These are phyloP conservation scores for Carcharodon carcharias DNA, from an alignment of 2,797 vertebrate species.

Conservation along the genomic window DNA sequence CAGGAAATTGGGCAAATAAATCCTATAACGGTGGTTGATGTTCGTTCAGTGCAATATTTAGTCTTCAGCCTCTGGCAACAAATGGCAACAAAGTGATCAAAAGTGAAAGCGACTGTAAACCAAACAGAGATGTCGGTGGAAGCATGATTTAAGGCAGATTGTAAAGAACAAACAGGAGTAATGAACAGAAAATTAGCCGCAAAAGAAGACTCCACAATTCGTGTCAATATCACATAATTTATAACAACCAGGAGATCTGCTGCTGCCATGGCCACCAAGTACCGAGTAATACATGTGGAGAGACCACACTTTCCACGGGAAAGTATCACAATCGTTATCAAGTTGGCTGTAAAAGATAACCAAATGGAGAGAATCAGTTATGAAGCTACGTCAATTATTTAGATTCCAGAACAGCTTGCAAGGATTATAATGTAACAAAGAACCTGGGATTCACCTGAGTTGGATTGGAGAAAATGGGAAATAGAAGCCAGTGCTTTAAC, in stretches of 20 bases:
- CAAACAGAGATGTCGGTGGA: not conserved
- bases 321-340: not conserved
- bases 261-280: not conserved
- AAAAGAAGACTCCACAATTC: not conserved
- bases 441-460: too few species aligned
- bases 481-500: too few species aligned
- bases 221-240: not conserved
- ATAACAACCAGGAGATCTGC: not conserved
- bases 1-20: not conserved
- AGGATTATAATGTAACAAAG: too few species aligned
- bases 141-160: not conserved
- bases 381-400: not conserved
- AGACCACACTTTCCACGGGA: not conserved
- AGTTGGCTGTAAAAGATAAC: not conserved
- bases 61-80: not conserved
- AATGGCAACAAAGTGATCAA: not conserved
- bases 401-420: not conserved
- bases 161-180: not conserved
- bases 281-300: not conserved
- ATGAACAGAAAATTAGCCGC: not conserved
- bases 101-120: not conserved
- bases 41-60: not conserved
- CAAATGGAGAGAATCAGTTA: not conserved
- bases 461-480: too few species aligned
- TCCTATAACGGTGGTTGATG: not conserved